A percentile compares a stretch with the other conserved stretches of the same genome.
Conservation (phyloP, 2,797 vertebrate species). For the Acanthis flammea region DNA sequence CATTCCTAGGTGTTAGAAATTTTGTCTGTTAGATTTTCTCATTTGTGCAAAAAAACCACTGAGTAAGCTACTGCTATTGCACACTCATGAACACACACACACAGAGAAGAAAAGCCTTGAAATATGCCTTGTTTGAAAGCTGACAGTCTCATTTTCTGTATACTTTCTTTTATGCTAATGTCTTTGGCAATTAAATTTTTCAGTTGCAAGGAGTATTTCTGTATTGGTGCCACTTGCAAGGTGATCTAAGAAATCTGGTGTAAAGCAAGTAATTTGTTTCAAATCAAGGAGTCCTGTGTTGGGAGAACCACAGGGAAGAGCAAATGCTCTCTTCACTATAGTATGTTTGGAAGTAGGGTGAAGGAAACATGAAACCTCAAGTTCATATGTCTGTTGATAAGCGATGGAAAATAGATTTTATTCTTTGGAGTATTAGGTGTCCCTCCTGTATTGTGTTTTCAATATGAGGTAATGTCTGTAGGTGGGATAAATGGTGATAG, state of each 20-base stretch:
- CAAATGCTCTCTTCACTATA: background rate
- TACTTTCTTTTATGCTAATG: background rate
- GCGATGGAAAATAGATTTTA: background rate
- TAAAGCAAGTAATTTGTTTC: background rate
- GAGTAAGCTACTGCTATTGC: background rate
- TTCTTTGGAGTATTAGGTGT: background rate
- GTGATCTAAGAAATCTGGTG: background rate
- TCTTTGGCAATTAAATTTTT: background rate
- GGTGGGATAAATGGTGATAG: slow-evolving; percentile 15
- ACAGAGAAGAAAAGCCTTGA: background rate
- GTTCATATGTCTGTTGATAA: background rate
- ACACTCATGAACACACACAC: background rate
- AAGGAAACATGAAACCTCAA: background rate
- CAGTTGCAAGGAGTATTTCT: background rate
- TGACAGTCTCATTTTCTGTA: background rate
- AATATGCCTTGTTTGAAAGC: background rate
- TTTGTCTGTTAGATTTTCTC: background rate
- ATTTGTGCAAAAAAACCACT: background rate
- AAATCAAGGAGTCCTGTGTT: background rate
- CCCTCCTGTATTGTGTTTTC: background rate
- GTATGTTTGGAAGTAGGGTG: background rate
- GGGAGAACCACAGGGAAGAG: background rate
- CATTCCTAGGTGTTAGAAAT: background rate
- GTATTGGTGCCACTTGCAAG: background rate
- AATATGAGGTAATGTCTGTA: background rate